Percentiles rank a stretch among this genome's conserved stretches.
Conservation (phyloP, 1,140 invertebrate genomes). For the Arion vulgaris region DNA sequence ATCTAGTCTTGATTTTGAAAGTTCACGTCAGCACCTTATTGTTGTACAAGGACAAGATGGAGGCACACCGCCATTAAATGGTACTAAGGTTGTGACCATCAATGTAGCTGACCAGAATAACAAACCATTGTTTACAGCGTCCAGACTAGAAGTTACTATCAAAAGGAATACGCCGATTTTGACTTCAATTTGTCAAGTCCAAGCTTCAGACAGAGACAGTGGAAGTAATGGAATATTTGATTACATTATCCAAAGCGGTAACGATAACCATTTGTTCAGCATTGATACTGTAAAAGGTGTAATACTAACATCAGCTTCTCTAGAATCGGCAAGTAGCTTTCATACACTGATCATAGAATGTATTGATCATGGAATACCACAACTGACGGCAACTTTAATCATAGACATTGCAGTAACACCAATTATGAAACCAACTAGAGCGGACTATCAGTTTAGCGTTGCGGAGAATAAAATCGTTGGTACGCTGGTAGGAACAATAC, state of each 20-base stretch:
- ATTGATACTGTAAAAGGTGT: conserved; percentile 20
- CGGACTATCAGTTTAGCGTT: background rate
- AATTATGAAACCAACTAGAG: background rate
- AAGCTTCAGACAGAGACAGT: conserved; percentile 19
- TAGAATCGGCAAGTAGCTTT: background rate
- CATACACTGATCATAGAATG: background rate
- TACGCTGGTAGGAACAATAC: conserved; percentile 8
- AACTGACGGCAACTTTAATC: conserved; percentile 7
- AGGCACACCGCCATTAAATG: background rate
- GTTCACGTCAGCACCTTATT: background rate
- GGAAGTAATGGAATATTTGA: background rate
- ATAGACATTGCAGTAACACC: background rate
- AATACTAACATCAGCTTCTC: background rate
- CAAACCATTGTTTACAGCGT: conserved; percentile 13
- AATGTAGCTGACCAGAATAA: conserved; percentile 41
- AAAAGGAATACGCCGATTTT: background rate
- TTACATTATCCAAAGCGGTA: conserved; percentile 27
- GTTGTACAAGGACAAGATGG: conserved; percentile 19
- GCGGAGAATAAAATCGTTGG: conserved; percentile 4
- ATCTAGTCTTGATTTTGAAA: conserved; percentile 27
- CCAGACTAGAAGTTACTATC: background rate
- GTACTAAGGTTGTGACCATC: conserved; percentile 36
- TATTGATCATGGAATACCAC: conserved; percentile 2
- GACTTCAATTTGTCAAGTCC: background rate
- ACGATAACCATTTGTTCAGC: conserved; percentile 23